Conservation (phyloP, 2,888 invertebrate species). For the Spodoptera littoralis region DNA sequence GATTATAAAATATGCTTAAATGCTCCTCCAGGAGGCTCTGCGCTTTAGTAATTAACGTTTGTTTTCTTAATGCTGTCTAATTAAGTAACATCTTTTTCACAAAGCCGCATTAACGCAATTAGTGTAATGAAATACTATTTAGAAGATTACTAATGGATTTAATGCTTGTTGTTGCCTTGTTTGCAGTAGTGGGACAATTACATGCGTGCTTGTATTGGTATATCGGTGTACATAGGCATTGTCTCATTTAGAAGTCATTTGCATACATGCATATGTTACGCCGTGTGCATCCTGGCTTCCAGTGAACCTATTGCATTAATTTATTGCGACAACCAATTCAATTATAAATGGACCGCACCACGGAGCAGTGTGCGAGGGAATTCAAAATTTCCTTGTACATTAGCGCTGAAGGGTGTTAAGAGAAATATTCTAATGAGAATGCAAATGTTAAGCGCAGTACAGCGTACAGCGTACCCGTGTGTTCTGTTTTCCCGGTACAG, state of each 20-base stretch:
- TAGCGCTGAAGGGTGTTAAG: conserved; percentile 57
- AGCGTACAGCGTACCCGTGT: conserved; percentile 60
- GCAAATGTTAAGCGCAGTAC: conserved; percentile 69
- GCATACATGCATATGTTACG: conserved; percentile 15
- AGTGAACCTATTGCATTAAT: conserved; percentile 21
- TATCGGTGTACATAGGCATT: not conserved
- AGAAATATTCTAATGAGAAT: conserved; percentile 72
- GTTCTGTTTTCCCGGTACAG: conserved; percentile 51
- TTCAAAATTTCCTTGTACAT: conserved; percentile 36
- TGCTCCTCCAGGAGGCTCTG: conserved; percentile 17
- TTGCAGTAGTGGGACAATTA: not conserved
- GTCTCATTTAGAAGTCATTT: conserved; percentile 36
- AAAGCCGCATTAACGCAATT: conserved; percentile 13
- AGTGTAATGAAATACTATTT: conserved; percentile 15
- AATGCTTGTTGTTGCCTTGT: not conserved
- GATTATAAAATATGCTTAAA: conserved; percentile 48
- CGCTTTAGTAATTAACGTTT: conserved; percentile 29
- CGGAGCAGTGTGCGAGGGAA: conserved; percentile 11
- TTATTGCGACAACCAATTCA: conserved; percentile 27
- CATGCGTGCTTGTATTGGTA: not conserved
- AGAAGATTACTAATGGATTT: not conserved
- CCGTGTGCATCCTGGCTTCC: conserved; percentile 1
- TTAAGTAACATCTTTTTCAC: conserved; percentile 26
- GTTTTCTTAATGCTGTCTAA: conserved; percentile 37
- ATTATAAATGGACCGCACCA: conserved; percentile 21